These are phyloP conservation scores for Aradophagus sp. DNA, from an alignment of 1,140 invertebrate species.

Conservation along the genomic window DNA sequence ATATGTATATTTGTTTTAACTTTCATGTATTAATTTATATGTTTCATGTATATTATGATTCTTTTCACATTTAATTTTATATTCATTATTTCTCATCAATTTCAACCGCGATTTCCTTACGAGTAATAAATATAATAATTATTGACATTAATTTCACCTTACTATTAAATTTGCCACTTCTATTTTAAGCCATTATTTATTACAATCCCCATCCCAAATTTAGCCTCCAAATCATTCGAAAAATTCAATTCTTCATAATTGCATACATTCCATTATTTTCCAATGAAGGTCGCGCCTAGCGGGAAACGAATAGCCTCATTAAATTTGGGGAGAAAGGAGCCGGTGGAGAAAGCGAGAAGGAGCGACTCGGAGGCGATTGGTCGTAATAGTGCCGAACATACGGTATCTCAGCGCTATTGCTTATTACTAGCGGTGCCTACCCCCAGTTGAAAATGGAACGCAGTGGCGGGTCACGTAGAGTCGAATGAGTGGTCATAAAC, in stretches of 20 bases:
- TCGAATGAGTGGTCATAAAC: slow-evolving; percentile 73
- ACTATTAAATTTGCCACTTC: too few relatives aligned
- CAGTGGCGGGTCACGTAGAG: slow-evolving; percentile 59
- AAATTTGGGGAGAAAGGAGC: slow-evolving; percentile 28
- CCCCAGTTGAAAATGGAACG: slow-evolving; percentile 59
- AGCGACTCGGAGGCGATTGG: slow-evolving; percentile 37
- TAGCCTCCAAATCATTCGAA: slow-evolving; percentile 7
- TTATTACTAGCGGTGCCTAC: slow-evolving; percentile 62
- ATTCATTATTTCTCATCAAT: too few relatives aligned
- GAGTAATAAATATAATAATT: too few relatives aligned
- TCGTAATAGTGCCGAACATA: slow-evolving; percentile 58
- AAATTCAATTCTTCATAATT: slow-evolving; percentile 39
- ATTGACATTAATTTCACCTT: too few relatives aligned
- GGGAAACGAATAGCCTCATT: slow-evolving; percentile 38
- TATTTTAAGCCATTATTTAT: too few relatives aligned
- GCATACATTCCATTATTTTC: slow-evolving; percentile 35
- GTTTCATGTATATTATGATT: too few relatives aligned
- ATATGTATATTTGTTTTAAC: too few relatives aligned
- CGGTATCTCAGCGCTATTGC: slow-evolving; percentile 63
- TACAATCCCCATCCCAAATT: too few relatives aligned
- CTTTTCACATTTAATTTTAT: too few relatives aligned
- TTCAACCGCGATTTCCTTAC: too few relatives aligned
- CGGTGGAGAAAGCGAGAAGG: slow-evolving; percentile 11
- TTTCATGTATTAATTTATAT: too few relatives aligned
- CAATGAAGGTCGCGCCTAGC: slow-evolving; percentile 27